Percentiles rank a stretch among this genome's conserved stretches.
Conservation (phyloP, 2,797 vertebrate genomes). For the Mus spretus region DNA sequence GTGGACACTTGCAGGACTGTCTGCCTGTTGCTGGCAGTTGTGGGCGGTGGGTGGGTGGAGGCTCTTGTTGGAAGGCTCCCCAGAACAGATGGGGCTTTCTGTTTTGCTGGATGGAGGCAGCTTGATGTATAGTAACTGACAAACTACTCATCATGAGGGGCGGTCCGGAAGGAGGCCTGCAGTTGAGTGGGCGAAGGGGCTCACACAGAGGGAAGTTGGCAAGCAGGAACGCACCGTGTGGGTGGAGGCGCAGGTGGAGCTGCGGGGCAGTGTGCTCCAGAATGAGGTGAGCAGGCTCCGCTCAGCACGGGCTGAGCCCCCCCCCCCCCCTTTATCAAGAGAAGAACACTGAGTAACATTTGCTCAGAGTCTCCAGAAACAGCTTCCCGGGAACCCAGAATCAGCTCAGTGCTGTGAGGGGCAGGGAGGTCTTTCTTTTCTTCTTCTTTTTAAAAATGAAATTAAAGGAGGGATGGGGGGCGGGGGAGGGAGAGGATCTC, state of each 20-base stretch:
- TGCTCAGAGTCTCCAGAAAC: background rate
- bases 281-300: background rate
- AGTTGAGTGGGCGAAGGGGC: slow-evolving; percentile 4
- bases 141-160: slow-evolving; percentile 7
- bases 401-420: background rate
- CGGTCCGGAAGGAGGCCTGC: slow-evolving; percentile 35
- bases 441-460: background rate
- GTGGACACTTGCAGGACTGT: background rate
- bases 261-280: background rate
- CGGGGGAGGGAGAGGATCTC: accelerated
- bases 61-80: background rate
- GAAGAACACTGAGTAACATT: background rate
- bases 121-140: slow-evolving; percentile 36
- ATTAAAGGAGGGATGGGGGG: background rate
- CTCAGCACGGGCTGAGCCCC: background rate
- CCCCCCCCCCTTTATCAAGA: background rate
- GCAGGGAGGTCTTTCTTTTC: background rate
- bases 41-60: background rate
- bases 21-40: background rate
- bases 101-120: background rate
- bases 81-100: slow-evolving; percentile 22
- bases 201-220: slow-evolving; percentile 6
- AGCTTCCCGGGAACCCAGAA: background rate
- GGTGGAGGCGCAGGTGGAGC: background rate
- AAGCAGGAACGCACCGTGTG: background rate